phyloP scores from a whole-genome alignment of 2,113 vertebrate species.

The Xyrauchen texanus region DNA sequence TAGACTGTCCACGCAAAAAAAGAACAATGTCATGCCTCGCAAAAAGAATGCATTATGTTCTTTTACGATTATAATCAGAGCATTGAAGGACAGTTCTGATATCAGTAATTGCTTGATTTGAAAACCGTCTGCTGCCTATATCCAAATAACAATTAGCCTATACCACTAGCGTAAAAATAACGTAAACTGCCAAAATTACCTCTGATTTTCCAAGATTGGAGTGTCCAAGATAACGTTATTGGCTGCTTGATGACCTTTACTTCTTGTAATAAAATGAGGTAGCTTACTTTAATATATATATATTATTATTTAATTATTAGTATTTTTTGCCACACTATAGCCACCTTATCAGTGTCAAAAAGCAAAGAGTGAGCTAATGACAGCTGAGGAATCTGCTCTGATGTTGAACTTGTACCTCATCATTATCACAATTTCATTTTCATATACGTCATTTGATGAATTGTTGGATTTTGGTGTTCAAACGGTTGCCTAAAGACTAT shows the following conservation, averaged over 20 bases:
- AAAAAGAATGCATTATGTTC: background rate
- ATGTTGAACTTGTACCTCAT: background rate
- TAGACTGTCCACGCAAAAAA: background rate
- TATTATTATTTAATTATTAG: too few species aligned
- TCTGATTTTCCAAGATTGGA: background rate
- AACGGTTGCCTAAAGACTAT: background rate
- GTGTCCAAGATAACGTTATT: background rate
- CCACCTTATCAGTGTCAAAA: background rate
- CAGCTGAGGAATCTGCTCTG: slow-evolving; percentile 2
- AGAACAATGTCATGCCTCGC: background rate
- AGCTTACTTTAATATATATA: background rate
- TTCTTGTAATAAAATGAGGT: background rate
- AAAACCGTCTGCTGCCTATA: background rate
- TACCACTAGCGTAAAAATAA: too few species aligned
- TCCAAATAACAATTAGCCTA: background rate
- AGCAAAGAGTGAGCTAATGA: background rate
- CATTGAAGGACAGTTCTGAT: slow-evolving; percentile 5
- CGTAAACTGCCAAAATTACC: too few species aligned
- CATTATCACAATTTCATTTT: background rate
- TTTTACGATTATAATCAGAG: background rate
- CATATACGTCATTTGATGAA: background rate
- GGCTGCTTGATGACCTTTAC: background rate
- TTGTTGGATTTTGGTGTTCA: background rate
- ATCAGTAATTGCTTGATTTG: slow-evolving; percentile 8
- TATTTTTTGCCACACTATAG: background rate